Evolutionary conservation across 2,113 vertebrate species (phyloP).

Genomic region (Polypterus senegalus): DNA sequence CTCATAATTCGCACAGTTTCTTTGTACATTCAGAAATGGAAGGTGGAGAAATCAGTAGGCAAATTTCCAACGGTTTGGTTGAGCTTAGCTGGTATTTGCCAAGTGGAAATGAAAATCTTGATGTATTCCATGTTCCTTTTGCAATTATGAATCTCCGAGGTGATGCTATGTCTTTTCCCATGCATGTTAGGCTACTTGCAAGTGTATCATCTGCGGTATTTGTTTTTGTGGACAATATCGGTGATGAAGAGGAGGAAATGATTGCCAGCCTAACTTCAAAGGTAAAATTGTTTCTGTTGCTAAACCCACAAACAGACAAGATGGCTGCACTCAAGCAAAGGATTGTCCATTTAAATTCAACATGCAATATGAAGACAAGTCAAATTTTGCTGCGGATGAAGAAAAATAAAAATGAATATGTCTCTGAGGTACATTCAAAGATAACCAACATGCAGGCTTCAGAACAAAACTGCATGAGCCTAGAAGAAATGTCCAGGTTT

Average conservation of each 20-base stretch:
- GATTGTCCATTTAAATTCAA: neutral
- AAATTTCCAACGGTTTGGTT: constrained; percentile 31
- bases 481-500: constrained; percentile 19
- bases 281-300: neutral
- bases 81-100: constrained; percentile 42
- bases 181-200: constrained; percentile 35
- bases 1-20: constrained; percentile 8
- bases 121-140: constrained; percentile 27
- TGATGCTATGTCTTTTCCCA: constrained; percentile 24
- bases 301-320: constrained; percentile 8
- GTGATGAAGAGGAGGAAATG: constrained; percentile 20
- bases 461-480: neutral
- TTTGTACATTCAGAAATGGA: constrained; percentile 13
- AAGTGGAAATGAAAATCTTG: constrained; percentile 8
- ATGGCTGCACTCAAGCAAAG: constrained; percentile 1
- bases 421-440: constrained; percentile 14
- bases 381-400: constrained; percentile 9
- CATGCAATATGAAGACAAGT: neutral
- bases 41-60: constrained; percentile 4
- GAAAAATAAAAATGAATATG: constrained; percentile 32
- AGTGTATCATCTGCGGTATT: constrained; percentile 38
- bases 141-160: constrained; percentile 40
- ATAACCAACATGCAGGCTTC: constrained; percentile 24
- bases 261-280: constrained; percentile 15
- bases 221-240: constrained; percentile 29